Evolutionary conservation across 2,113 vertebrate genomes (phyloP), one percentile per base, ranked within the genome.

Genomic region (Todiramphus saurophagus): DNA sequence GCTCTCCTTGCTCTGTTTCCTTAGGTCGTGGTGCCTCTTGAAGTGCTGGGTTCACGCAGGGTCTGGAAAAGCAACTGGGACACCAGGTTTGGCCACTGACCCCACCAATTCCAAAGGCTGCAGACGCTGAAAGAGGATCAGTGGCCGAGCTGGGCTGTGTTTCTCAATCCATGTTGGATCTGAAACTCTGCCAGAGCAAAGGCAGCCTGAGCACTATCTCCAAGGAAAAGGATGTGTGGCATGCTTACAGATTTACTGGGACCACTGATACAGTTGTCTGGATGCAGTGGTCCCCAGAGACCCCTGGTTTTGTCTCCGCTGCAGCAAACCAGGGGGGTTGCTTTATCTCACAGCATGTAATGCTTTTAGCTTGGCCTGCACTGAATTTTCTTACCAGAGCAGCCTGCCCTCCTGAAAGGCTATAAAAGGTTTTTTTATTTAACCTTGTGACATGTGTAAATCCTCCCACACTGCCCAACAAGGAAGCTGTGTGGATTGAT

Each of bases 341-440:
- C 67, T 94, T 69, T 87, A 41, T 83, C 83, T 73, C 76, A 53
- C 11, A 4, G 17, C 43, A 19, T 70, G 58, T 30, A 9, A 51
- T 48, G 81, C 64, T 59, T 64, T 33, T 27, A 44, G 46, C 59
- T 87, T 84, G 63, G 59, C 56, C 72, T 60, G 56, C 75, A 73
- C 69, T 90, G 30, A 72, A 25, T 87, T 91, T 86, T 76, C 80
- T 50, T 33, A 10, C n/a, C 41, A 81, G 78, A 89, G 66, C 80
- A 91, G 53, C 55, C 37, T 93, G 67, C 64, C 50, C 24, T 80
- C 41, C 59, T 82, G 89, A 50, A 90, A 85, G 43, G 70, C 62
- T 66, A 25, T 67, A 77, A 91, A 96, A 87, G 44, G 28, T 37
- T 84, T 60, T 90, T 90, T 90, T 81, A 60, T 86, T 92, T 76